Percentiles rank a stretch among this genome's conserved stretches.
These are phyloP conservation scores for Neelides folsomi DNA, from an alignment of 2,888 invertebrate genomes.

Conservation along the genomic window DNA sequence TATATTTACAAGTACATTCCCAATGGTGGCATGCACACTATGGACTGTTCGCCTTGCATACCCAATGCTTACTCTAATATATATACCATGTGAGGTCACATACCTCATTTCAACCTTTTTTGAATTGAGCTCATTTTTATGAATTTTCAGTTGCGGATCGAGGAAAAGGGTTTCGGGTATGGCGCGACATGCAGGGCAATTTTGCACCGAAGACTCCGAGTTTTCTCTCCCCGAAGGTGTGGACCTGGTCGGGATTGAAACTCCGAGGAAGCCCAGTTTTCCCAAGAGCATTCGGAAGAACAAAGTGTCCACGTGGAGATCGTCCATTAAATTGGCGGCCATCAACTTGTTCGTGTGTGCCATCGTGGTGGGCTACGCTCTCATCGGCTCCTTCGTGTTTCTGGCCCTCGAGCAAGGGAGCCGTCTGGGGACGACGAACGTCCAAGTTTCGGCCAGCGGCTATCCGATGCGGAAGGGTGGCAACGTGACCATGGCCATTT, in stretches of 20 bases:
- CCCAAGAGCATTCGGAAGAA: conserved; percentile 9
- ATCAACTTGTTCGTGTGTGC: conserved; percentile 72
- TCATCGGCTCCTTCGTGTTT: conserved; percentile 58
- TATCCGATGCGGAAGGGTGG: conserved; percentile 24
- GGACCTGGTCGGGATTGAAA: conserved; percentile 31
- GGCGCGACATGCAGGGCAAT: conserved; percentile 29
- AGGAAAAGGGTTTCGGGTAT: conserved; percentile 16
- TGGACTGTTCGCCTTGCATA: no score
- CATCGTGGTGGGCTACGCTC: conserved; percentile 64
- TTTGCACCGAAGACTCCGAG: conserved; percentile 29
- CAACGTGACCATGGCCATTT: conserved; percentile 26
- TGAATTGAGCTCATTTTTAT: no score
- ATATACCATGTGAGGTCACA: no score
- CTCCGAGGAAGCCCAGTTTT: conserved; percentile 2
- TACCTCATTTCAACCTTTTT: no score
- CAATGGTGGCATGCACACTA: no score
- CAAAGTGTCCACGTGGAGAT: conserved; percentile 26
- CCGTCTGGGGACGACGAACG: conserved; percentile 15
- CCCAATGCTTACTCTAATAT: no score
- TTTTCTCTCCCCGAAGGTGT: conserved; percentile 33
- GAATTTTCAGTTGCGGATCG: conserved; percentile 1
- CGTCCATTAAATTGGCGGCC: conserved; percentile 36
- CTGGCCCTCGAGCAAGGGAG: conserved; percentile 53
- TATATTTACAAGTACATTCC: no score
- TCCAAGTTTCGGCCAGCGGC: conserved; percentile 27